Evolutionary conservation across 2,113 vertebrate genomes (phyloP), one percentile per base, ranked within the genome.

Genomic region (Pithys albifrons): DNA sequence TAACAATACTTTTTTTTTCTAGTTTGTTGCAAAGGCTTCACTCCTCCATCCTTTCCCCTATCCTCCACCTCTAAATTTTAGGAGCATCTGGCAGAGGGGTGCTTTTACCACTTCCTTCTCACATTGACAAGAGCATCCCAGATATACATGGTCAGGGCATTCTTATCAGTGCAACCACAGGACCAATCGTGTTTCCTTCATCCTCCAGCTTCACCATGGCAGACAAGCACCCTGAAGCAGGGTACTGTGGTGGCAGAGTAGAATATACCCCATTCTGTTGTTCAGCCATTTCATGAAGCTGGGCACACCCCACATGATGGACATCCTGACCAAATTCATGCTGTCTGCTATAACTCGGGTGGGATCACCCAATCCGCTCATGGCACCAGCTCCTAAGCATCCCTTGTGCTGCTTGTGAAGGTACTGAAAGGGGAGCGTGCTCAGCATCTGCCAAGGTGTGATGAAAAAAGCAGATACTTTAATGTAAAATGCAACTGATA

Each of bases 121-220:
- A 11, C 6, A 18, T 28, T 27, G 5, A 2, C 49, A 41, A 57
- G 51, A 67, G 12, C 13, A 33, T 31, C 20, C 8, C 54, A 22
- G 51, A 67, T 25, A 57, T 16, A 45, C 3, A 5, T 3, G 16
- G 2, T 33, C 9, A 2, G 16, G 16, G 22, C 14, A 10, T 15
- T 51, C 13, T 45, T 39, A 73, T 4, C 27, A 48, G 9, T 6
- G 2, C 64, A 77, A 29, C 29, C 14, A 66, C 1, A 2, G 16
- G 22, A 62, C 4, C 12, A 45, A 1, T 9, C 0, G 1, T 9
- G 9, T 14, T 10, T 57, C 39, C 7, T 17, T 58, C 4, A 2
- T 27, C 37, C 31, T 89, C 24, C 58, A 66, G 29, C 52, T 5
- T 91, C 7, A 3, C 28, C 37, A 58, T 2, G 10, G 24, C 5